Percentiles rank a stretch among this genome's conserved stretches.
phyloP scores from a whole-genome alignment of 2,888 invertebrate genomes.

The Trissoscelio sp. region DNA sequence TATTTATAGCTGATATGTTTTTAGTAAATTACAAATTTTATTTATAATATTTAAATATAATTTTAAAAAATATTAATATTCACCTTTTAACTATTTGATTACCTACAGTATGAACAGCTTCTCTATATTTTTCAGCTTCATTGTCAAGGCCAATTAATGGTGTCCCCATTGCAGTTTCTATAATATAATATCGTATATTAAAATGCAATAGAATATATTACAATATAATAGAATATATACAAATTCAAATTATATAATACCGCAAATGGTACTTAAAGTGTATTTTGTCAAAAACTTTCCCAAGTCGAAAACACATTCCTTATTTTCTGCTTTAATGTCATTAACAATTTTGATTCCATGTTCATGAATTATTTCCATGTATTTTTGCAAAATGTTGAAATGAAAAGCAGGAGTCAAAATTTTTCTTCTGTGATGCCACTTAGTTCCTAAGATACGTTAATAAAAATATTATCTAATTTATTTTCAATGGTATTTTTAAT shows the following conservation, averaged over 20 bases:
- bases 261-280: constrained; percentile 88
- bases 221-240: neutral
- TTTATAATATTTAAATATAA: no score
- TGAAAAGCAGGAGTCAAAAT: constrained; percentile 83
- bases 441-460: constrained; percentile 84
- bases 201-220: no score
- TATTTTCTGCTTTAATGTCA: constrained; percentile 73
- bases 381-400: constrained; percentile 85
- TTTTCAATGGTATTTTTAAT: neutral
- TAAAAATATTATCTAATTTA: no score
- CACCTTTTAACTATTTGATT: no score
- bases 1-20: no score
- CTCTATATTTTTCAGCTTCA: constrained; percentile 84
- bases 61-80: no score
- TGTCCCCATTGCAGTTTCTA: constrained; percentile 89
- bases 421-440: constrained; percentile 86
- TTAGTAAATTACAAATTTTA: no score
- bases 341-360: constrained; percentile 81
- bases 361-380: constrained; percentile 82
- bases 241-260: constrained; percentile 82
- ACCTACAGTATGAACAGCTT: no score
- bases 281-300: constrained; percentile 85
- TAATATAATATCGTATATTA: constrained; percentile 11
- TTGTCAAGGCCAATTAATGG: constrained; percentile 84
- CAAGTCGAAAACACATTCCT: constrained; percentile 81